Evolutionary conservation across 1,140 invertebrate species (phyloP), one percentile per base, ranked within the genome.

Genomic region (Tenebrio molitor): DNA sequence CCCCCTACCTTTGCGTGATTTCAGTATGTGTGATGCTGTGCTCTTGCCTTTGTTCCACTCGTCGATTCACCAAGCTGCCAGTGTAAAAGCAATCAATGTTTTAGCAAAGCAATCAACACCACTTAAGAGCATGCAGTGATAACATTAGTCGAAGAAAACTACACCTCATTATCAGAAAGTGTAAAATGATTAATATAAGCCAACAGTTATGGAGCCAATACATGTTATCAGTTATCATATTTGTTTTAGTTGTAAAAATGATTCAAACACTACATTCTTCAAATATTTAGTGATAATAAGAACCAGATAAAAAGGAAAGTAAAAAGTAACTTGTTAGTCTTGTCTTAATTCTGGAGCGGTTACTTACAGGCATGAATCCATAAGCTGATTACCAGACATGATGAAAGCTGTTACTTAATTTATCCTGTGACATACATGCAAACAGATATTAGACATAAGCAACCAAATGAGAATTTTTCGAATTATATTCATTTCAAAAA

Each of bases 11-110:
- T 84, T 89, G 87, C 67, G 88, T 90, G 79, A 89, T 88, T 86
- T 90, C 89, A 81, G 88, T 90, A 81, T 87, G 88, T 73, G 89
- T 90, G 80, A 90, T 86, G 83, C 87, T 89, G 84, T 89, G 88
- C 83, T 90, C 89, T 84, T 90, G 88, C 79, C 88, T 86, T 84
- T 89, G 87, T 84, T 90, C 89, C 79, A 90, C 86, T 79, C 89
- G 85, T 76, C 89, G 86, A 84, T 89, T 90, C 85, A 90, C 88
- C 84, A 90, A 85, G 85, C 89, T 90, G 83, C 75, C 77, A 77
- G 76, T 79, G 71, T 73, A 76, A 80, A 79, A 81, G 76, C 78
- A 78, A 77, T 78, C 58, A 79, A 74, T 29, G 50, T 21, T 78
- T 79, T 78, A 77, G 73, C 73, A 71, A 78, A 80, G 76, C 76